These are phyloP conservation scores for Daubentonia madagascariensis DNA, from an alignment of 2,113 vertebrate genomes.

Conservation along the genomic window DNA sequence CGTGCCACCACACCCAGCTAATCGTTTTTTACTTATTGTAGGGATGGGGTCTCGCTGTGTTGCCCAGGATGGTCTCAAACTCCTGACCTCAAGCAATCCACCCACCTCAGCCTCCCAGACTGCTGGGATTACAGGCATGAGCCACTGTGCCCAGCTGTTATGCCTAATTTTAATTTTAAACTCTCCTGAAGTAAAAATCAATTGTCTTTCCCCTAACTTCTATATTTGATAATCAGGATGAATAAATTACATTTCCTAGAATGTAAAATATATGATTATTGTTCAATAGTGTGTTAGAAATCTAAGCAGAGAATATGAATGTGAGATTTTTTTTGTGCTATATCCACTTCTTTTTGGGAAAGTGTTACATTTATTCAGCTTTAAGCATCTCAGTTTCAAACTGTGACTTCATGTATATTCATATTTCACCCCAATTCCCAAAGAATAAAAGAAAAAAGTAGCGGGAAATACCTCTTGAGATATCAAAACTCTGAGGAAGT, in stretches of 20 bases:
- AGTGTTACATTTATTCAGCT: not conserved
- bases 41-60: too few relatives aligned
- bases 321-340: not conserved
- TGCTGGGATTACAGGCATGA: too few relatives aligned
- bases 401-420: not conserved
- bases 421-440: not conserved
- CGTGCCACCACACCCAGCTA: too few relatives aligned
- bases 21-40: too few relatives aligned
- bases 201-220: not conserved
- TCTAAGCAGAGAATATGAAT: not conserved
- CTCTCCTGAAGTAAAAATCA: slow-evolving; percentile 74
- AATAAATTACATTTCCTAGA: slow-evolving; percentile 1
- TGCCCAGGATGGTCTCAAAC: too few relatives aligned
- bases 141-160: too few relatives aligned
- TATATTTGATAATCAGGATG: not conserved
- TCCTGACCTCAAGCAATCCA: too few relatives aligned
- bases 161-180: slow-evolving; percentile 70
- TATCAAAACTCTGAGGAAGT: not conserved
- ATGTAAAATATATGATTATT: not conserved
- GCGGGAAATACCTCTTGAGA: not conserved
- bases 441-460: not conserved
- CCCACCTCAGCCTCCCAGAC: too few relatives aligned
- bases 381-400: not conserved
- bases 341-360: not conserved
- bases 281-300: not conserved